A percentile compares a stretch with the other conserved stretches of the same genome.
phyloP scores from a whole-genome alignment of 2,888 invertebrate genomes.

The Tenthredo livida region DNA sequence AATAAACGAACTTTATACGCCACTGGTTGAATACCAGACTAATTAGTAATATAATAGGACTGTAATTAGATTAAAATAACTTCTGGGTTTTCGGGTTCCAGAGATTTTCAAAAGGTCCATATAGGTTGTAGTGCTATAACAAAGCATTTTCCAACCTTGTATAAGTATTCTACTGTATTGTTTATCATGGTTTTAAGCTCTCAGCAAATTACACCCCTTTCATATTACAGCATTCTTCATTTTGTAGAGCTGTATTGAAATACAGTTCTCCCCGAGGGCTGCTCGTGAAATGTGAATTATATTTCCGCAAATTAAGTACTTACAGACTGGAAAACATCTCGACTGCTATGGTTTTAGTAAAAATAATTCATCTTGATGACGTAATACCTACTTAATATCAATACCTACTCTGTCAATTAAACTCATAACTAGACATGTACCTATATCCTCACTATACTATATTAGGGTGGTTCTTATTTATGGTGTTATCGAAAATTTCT shows the following conservation, averaged over 20 bases:
- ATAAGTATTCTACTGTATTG: neutral
- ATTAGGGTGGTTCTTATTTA: too few relatives aligned
- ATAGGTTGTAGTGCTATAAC: neutral
- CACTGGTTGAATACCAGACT: neutral
- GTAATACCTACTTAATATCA: neutral
- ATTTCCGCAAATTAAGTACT: neutral
- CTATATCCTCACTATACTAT: neutral
- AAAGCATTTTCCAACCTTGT: neutral
- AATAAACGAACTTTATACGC: neutral
- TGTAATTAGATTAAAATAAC: neutral
- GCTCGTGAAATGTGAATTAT: neutral
- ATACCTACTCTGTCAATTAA: neutral
- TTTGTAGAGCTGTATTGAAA: neutral
- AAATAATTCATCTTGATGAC: neutral
- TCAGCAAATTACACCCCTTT: neutral
- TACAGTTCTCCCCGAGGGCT: neutral
- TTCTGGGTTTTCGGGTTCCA: neutral
- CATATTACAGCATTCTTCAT: neutral
- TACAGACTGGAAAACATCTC: neutral
- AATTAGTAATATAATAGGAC: neutral
- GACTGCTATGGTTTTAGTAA: neutral
- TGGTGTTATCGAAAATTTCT: too few relatives aligned
- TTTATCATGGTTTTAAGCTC: neutral
- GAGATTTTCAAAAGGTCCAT: slow-evolving; percentile 4
- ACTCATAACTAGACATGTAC: neutral